These are phyloP conservation scores for Sphecodes monilicornis DNA, from an alignment of 2,888 invertebrate genomes.

Conservation along the genomic window DNA sequence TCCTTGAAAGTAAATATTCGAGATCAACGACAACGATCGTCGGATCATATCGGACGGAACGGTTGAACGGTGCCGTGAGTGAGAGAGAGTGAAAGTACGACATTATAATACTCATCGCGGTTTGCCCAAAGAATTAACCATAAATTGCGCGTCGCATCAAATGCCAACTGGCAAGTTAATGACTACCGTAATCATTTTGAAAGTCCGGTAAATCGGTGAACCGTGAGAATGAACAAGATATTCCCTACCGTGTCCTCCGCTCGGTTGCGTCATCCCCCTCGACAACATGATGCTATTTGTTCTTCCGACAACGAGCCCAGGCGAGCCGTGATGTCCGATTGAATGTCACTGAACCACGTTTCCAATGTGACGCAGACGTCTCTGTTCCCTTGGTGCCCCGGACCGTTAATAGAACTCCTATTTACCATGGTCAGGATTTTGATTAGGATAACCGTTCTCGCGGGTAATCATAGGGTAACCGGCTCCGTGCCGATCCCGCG, in stretches of 20 bases:
- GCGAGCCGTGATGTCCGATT: slow-evolving; percentile 37
- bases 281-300: slow-evolving; percentile 32
- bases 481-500: not conserved
- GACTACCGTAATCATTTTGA: slow-evolving; percentile 67
- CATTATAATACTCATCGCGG: slow-evolving; percentile 73
- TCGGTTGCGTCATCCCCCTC: slow-evolving; percentile 44
- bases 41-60: slow-evolving; percentile 28
- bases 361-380: slow-evolving; percentile 17
- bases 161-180: slow-evolving; percentile 64
- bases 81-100: slow-evolving; percentile 74
- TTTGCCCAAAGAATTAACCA: slow-evolving; percentile 72
- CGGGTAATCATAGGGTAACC: slow-evolving; percentile 33
- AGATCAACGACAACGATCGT: slow-evolving; percentile 44
- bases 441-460: slow-evolving; percentile 54
- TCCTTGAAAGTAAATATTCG: slow-evolving; percentile 36
- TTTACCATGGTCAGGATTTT: slow-evolving; percentile 53
- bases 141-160: slow-evolving; percentile 74
- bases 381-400: not conserved
- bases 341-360: slow-evolving; percentile 54
- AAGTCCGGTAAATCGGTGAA: slow-evolving; percentile 61
- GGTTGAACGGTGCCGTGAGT: slow-evolving; percentile 9
- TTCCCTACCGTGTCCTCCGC: slow-evolving; percentile 51
- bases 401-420: slow-evolving; percentile 38
- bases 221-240: slow-evolving; percentile 64
- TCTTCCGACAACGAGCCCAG: slow-evolving; percentile 52